Conservation (phyloP, 92 coral and sea anemone genomes). For the Anthopleura xanthogrammica region DNA sequence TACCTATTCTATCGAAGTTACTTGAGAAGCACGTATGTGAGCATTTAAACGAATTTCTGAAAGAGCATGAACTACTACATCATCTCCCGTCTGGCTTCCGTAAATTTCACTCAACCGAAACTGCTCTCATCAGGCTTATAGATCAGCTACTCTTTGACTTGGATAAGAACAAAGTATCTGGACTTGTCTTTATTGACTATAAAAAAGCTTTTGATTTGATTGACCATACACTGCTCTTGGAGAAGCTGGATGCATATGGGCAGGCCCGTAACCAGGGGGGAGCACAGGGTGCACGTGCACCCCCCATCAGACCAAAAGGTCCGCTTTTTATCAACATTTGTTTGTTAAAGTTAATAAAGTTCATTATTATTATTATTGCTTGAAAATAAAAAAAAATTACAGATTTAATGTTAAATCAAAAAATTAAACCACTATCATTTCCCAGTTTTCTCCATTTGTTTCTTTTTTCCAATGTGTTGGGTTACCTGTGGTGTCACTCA, state of each 20-base stretch:
- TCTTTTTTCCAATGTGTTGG: too few species aligned
- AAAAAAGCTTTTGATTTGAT: conserved; percentile 29
- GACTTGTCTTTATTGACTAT: conserved; percentile 18
- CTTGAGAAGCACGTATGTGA: conserved; percentile 36
- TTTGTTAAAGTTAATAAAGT: too few species aligned
- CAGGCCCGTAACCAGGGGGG: too few species aligned
- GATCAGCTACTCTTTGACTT: conserved; percentile 45
- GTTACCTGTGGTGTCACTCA: too few species aligned
- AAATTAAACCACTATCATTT: too few species aligned
- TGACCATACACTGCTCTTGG: conserved; percentile 19
- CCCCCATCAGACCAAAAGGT: too few species aligned
- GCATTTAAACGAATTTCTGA: conserved; percentile 27
- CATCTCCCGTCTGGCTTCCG: conserved; percentile 40
- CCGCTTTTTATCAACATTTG: too few species aligned
- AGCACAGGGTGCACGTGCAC: too few species aligned
- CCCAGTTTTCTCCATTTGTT: too few species aligned
- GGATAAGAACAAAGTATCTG: conserved; percentile 31
- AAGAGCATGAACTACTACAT: conserved; percentile 21
- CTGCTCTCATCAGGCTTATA: conserved; percentile 31
- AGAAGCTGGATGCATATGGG: conserved; percentile 21
- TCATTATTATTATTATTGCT: too few species aligned
- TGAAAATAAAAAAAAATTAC: too few species aligned
- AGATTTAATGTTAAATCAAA: too few species aligned
- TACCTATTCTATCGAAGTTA: conserved; percentile 45
- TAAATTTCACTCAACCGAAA: conserved; percentile 37